A percentile compares a stretch with the other conserved stretches of the same genome.
Evolutionary conservation across 1,140 invertebrate species (phyloP).

Genomic region (Portunus trituberculatus): DNA sequence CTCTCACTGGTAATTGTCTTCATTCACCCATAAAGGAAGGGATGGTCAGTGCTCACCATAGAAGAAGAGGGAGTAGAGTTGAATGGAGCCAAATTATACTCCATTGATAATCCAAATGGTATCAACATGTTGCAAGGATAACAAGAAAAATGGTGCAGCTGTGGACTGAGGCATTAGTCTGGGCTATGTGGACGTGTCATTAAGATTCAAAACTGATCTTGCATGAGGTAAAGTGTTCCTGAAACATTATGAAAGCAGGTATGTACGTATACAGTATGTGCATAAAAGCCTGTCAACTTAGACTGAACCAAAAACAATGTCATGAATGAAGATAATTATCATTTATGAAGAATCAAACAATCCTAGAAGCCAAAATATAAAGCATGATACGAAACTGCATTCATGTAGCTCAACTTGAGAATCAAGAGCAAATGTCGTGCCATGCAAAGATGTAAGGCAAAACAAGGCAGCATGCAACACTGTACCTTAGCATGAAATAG

Average conservation of each 20-base stretch:
- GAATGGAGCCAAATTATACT: no score
- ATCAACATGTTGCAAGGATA: no score
- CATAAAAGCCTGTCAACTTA: not conserved
- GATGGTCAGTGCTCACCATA: no score
- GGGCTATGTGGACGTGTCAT: no score
- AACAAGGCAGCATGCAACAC: conserved; percentile 17
- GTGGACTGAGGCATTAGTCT: no score
- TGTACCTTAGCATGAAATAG: not conserved
- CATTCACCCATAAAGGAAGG: no score
- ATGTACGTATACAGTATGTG: no score
- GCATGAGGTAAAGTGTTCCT: not conserved
- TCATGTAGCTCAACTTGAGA: not conserved
- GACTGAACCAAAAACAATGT: not conserved
- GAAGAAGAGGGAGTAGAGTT: no score
- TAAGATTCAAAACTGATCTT: no score
- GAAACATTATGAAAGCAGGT: not conserved
- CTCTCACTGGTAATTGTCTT: no score
- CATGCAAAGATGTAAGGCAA: not conserved
- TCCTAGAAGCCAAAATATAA: not conserved
- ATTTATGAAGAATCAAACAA: not conserved
- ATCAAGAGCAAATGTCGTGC: not conserved
- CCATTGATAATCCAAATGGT: no score
- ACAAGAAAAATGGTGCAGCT: no score
- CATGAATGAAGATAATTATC: not conserved
- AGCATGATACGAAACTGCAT: not conserved